These are phyloP conservation scores for Ibycter americanus DNA, from an alignment of 2,797 vertebrate species.

Conservation along the genomic window DNA sequence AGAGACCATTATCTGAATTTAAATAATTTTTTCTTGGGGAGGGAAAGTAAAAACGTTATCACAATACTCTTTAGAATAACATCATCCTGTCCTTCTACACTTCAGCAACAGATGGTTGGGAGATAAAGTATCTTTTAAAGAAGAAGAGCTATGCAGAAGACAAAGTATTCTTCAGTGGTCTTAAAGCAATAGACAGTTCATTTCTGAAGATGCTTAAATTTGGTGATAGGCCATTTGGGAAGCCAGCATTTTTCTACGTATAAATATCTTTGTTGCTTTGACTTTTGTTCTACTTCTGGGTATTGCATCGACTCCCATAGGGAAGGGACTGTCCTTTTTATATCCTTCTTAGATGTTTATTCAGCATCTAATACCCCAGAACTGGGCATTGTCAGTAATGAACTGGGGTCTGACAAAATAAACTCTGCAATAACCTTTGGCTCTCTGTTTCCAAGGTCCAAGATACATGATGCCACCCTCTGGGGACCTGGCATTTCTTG, in stretches of 20 bases:
- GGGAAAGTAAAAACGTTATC: not conserved
- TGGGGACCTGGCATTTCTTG: not conserved
- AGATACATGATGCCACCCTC: not conserved
- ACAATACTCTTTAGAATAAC: not conserved
- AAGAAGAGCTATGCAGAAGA: not conserved
- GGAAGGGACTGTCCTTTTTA: not conserved
- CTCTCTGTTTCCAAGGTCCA: not conserved
- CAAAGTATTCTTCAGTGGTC: not conserved
- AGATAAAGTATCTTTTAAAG: not conserved
- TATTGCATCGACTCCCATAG: not conserved
- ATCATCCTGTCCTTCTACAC: not conserved
- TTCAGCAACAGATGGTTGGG: not conserved
- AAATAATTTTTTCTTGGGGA: not conserved
- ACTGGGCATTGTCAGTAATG: not conserved
- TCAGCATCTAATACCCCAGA: not conserved
- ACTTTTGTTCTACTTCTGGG: slow-evolving; percentile 2
- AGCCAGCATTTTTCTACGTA: not conserved
- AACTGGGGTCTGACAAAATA: not conserved
- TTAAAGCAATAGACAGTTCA: not conserved
- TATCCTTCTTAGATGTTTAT: not conserved
- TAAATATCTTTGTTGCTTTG: slow-evolving; percentile 9
- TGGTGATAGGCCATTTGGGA: not conserved
- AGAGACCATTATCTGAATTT: not conserved
- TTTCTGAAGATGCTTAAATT: not conserved
- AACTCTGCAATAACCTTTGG: not conserved